phyloP scores from a whole-genome alignment of 1,140 invertebrate species.

The Pogonognathellus flavescens region DNA sequence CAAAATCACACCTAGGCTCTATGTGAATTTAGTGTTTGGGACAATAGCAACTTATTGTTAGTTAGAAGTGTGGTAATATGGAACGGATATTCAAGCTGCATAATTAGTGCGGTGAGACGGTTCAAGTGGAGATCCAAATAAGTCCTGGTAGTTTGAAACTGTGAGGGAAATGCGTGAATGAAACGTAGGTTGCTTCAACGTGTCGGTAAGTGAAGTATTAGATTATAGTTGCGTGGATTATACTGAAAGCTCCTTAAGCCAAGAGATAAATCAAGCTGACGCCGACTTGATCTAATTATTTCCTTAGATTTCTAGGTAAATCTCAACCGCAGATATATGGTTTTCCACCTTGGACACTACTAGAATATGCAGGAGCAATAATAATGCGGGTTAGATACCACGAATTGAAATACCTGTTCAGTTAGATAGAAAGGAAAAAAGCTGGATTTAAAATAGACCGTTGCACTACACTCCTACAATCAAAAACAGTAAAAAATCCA shows the following conservation, averaged over 20 bases:
- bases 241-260: background rate
- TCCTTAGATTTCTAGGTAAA: conserved; percentile 48
- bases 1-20: conserved; percentile 19
- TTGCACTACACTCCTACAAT: conserved; percentile 35
- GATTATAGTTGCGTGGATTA: conserved; percentile 5
- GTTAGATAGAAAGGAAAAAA: background rate
- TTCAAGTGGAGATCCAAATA: background rate
- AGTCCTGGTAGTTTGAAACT: background rate
- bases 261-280: conserved; percentile 52
- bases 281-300: conserved; percentile 54
- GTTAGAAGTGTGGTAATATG: background rate
- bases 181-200: background rate
- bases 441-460: conserved; percentile 26
- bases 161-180: background rate
- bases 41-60: background rate
- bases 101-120: conserved; percentile 39
- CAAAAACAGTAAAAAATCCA: conserved; percentile 20
- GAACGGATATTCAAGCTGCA: conserved; percentile 40
- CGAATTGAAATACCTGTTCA: background rate
- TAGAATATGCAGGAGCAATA: background rate
- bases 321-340: conserved; percentile 29
- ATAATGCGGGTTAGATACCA: background rate
- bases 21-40: background rate
- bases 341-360: background rate
- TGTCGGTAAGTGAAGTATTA: conserved; percentile 6